Evolutionary conservation across 2,888 invertebrate genomes (phyloP), one percentile per base, ranked within the genome.

Genomic region (Pterostichus madidus): DNA sequence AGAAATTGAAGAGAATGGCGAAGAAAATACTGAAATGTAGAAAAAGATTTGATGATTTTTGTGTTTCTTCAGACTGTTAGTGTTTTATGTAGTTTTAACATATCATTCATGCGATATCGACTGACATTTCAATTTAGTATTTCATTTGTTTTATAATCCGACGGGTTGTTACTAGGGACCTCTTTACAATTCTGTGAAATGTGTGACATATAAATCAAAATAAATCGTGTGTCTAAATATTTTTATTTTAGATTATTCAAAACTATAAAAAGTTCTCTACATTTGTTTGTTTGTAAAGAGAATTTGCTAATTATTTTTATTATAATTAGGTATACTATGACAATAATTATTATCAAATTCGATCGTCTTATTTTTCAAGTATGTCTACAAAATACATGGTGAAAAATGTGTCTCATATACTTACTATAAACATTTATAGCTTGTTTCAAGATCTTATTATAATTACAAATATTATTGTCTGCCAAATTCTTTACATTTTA

Each of bases 1-100:
- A 52, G 92, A 92, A 87, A 88, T 91, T 68, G 92, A 92, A 85
- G 90, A 90, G 17, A 88, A 86, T 80, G 89, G 90, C 52, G 92
- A 91, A 87, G 91, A 91, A 59, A 90, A 89, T 84, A 89, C 88
- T 5, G 88, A 89, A 85, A 90, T 89, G 88, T 90, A 86, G 87
- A 86, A n/a, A 0, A 10, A 32, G 13, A 39, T 39, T 39, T 8
- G 8, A 68, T 31, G 11, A 13, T 68, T 17, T 10, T 75, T 75
- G 17, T 75, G 52, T 52, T 46, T 75, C 39, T 49, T 35, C 32
- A 13, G 32, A 78, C 71, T 80, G 68, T 80, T 82, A 61, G 76
- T 76, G 82, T 75, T 82, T 71, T 64, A 80, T 80, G 59, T 82
- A 73, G 73, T 82, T 82, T 81, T 83, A 35, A 83, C 83, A 83